phyloP scores from a whole-genome alignment of 2,113 vertebrate genomes.

The Malaclemys terrapin region DNA sequence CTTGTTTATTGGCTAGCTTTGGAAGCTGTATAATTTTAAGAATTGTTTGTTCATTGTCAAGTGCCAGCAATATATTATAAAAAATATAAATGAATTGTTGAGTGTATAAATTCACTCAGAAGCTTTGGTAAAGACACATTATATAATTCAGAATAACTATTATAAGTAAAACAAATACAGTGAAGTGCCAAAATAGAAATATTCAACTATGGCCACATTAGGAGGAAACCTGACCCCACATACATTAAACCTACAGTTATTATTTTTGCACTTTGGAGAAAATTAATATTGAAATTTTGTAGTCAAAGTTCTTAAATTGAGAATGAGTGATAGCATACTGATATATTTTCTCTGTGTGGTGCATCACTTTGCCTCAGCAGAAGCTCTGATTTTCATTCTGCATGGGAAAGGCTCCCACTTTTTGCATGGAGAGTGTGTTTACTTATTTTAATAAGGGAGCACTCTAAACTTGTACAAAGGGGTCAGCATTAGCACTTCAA shows the following conservation, averaged over 20 bases:
- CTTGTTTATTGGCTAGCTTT: background rate
- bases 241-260: background rate
- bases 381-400: background rate
- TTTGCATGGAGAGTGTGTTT: background rate
- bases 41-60: background rate
- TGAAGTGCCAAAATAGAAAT: background rate
- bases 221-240: background rate
- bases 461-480: background rate
- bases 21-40: background rate
- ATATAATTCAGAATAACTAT: background rate
- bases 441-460: background rate
- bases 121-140: background rate
- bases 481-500: background rate
- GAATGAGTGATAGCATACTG: background rate
- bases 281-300: background rate
- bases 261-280: background rate
- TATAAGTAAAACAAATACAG: background rate
- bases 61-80: background rate
- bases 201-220: background rate
- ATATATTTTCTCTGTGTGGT: background rate
- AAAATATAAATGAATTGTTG: background rate
- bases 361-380: background rate
- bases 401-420: background rate
- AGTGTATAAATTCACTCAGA: background rate
- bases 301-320: background rate